Base-by-base conservation (phyloP, 2,797 vertebrate genomes). In the Selene dorsalis region DNA sequence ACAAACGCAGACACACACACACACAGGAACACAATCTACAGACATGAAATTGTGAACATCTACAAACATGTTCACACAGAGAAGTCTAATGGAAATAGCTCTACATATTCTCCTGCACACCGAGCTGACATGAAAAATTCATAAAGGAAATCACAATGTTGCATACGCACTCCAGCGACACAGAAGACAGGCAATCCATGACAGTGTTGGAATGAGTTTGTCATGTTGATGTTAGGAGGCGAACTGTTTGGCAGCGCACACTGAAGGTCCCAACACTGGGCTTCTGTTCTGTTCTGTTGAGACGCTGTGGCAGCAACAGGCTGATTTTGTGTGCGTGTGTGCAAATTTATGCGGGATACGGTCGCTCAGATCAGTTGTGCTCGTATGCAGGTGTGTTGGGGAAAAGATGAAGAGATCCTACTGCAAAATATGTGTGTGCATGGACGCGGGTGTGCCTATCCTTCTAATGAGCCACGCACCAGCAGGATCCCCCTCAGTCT, bases 401-500 rank as follows among this genome's bases (percentile, higher is more conserved):
- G 45, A 48, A 41, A 60, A 86, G 83, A 88, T 73, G 65, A 83
- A 72, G 78, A 74, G 79, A 75, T 80, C 67, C 47, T 62, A 43
- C 43, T 60, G 35, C 52, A 68, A 73, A 69, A 61, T 75, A 32
- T 32, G 66, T 32, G 43, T 28, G 26, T 62, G 73, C 16, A 41
- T 48, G 53, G 60, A 6, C 28, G 69, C 70, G 73, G 69, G 14
- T 26, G n/a, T 64, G 59, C 48, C 8, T 80, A 78, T 14, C 41
- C 28, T 56, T 70, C 72, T 93, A 93, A 93, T 91, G 88, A 92
- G 86, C 64, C 61, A 13, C 83, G 71, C 75, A 75, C 57, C 76
- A 82, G 81, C 79, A 60, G 77, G 77, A 70, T 77, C 75, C 39
- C 82, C 87, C 91, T 91, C 90, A 88, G 79, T 93, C 88, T 85